A percentile compares a stretch with the other conserved stretches of the same genome.
Evolutionary conservation across 2,797 vertebrate genomes (phyloP).

Genomic region (Parambassis ranga): DNA sequence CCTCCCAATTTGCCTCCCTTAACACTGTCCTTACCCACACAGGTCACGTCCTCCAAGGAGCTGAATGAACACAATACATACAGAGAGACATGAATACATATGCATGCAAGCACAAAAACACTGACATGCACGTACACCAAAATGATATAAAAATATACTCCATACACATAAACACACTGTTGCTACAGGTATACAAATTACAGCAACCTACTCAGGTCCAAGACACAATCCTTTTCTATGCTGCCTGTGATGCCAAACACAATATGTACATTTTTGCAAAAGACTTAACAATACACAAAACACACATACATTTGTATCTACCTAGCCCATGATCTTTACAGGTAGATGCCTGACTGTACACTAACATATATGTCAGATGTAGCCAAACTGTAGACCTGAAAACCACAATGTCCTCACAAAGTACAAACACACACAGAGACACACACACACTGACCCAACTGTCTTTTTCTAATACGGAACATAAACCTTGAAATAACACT

Average conservation of each 20-base stretch:
- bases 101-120: slow-evolving; percentile 10
- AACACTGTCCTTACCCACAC: slow-evolving; percentile 81
- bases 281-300: neutral
- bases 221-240: slow-evolving; percentile 6
- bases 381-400: neutral
- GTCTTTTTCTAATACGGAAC: slow-evolving; percentile 64
- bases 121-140: slow-evolving; percentile 19
- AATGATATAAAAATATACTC: neutral
- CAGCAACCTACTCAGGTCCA: slow-evolving; percentile 11
- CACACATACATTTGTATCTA: too few species aligned
- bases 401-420: slow-evolving; percentile 11
- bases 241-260: neutral
- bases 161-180: neutral
- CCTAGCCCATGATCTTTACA: too few species aligned
- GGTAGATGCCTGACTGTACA: neutral
- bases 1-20: slow-evolving; percentile 78
- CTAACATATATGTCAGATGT: neutral
- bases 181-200: slow-evolving; percentile 8
- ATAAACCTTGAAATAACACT: slow-evolving; percentile 58
- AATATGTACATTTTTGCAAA: neutral
- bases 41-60: slow-evolving; percentile 87
- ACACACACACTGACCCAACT: slow-evolving; percentile 45
- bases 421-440: slow-evolving; percentile 28
- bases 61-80: slow-evolving; percentile 59
- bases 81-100: slow-evolving; percentile 24